A percentile compares a stretch with the other conserved stretches of the same genome.
Conservation (phyloP, 2,888 invertebrate genomes). For the Glyphotaelius pellucidus region DNA sequence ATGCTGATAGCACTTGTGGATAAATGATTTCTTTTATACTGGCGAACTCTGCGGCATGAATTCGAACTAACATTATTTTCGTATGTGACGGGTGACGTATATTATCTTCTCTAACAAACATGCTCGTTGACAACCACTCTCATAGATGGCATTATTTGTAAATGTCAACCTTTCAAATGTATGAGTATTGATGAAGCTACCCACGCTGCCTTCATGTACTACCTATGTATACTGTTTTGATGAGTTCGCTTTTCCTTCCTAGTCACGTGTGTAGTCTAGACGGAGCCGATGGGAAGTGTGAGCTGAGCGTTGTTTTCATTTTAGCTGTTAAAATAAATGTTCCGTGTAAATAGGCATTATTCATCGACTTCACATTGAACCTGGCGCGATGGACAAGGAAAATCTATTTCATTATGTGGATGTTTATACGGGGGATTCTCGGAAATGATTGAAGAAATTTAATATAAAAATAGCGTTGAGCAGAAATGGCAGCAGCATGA, state of each 20-base stretch:
- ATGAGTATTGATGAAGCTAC: not conserved
- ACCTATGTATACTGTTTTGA: not conserved
- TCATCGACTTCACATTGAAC: not conserved
- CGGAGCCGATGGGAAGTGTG: not conserved
- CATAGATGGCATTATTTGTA: not conserved
- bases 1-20: not conserved
- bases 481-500: too few relatives aligned
- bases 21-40: not conserved
- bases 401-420: not conserved
- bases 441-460: not conserved
- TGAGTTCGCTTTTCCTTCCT: not conserved
- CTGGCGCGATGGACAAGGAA: not conserved
- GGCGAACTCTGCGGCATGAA: not conserved
- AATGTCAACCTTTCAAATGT: not conserved
- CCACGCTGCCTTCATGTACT: not conserved
- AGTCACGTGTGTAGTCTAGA: not conserved
- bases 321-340: not conserved
- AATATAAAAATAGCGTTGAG: not conserved
- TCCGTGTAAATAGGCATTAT: not conserved
- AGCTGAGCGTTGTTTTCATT: not conserved
- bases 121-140: not conserved
- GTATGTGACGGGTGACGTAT: not conserved
- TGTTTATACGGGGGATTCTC: not conserved
- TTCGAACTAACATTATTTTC: not conserved
- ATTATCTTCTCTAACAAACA: not conserved